phyloP scores from a whole-genome alignment of 2,888 invertebrate species.

The Opisthograptis luteolata region DNA sequence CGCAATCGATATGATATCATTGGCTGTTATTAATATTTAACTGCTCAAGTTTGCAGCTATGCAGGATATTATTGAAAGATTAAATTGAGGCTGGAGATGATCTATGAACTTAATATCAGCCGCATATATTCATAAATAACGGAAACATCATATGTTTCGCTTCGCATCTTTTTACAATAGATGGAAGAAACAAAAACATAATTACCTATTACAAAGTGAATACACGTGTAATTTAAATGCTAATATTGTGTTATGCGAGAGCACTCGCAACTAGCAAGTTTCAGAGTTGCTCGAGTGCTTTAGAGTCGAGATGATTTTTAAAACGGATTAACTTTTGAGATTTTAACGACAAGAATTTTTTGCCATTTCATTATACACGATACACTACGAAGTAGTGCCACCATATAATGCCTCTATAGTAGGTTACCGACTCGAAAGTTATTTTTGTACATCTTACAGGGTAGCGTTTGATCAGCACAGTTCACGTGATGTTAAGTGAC shows the following conservation, averaged over 20 bases:
- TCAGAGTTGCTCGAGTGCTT: neutral
- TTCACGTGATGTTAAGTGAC: too few relatives aligned
- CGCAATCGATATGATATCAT: conserved; percentile 19
- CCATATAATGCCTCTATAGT: too few relatives aligned
- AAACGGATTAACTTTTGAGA: neutral
- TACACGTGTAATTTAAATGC: conserved; percentile 28
- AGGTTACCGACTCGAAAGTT: too few relatives aligned
- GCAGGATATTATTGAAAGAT: conserved; percentile 9
- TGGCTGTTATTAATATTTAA: conserved; percentile 21
- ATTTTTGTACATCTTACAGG: too few relatives aligned
- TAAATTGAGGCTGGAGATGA: conserved; percentile 8
- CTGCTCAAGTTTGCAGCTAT: conserved; percentile 6
- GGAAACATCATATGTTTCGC: conserved; percentile 7
- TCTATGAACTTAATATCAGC: conserved; percentile 4
- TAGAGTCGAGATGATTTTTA: neutral
- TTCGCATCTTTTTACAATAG: conserved; percentile 11
- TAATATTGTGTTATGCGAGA: too few relatives aligned
- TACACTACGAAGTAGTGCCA: too few relatives aligned
- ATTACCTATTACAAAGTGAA: conserved; percentile 7
- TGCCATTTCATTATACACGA: too few relatives aligned
- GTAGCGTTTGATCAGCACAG: too few relatives aligned
- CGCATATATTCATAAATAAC: neutral
- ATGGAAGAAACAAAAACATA: conserved; percentile 12
- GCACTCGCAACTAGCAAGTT: too few relatives aligned
- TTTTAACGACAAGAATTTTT: neutral